Evolutionary conservation across 2,113 vertebrate species (phyloP).

Genomic region (Sylvia atricapilla): DNA sequence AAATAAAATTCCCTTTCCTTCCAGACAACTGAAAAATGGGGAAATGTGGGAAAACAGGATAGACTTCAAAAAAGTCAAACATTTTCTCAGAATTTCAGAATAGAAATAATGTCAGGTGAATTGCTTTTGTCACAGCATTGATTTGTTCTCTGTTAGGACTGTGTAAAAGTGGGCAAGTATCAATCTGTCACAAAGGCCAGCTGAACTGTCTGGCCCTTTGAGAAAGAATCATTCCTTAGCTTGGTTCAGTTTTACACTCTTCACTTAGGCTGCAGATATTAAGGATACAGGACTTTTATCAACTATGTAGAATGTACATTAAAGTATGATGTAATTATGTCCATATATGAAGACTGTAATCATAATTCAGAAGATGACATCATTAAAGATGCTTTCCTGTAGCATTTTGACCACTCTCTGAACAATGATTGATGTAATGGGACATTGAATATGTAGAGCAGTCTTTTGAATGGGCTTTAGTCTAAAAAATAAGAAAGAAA

Average conservation of each 20-base stretch:
- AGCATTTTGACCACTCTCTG: not conserved
- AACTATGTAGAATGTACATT: not conserved
- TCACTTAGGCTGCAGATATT: not conserved
- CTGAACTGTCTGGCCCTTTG: not conserved
- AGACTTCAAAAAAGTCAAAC: not conserved
- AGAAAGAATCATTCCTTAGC: not conserved
- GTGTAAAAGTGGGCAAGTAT: not conserved
- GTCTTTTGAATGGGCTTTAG: not conserved
- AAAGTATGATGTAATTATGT: not conserved
- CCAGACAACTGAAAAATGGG: not conserved
- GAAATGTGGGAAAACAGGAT: not conserved
- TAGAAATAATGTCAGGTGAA: not conserved
- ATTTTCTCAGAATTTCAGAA: not conserved
- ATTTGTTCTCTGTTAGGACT: not conserved
- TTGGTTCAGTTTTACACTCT: not conserved
- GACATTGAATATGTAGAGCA: not conserved
- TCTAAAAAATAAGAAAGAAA: not conserved
- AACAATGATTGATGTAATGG: not conserved
- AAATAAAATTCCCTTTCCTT: not conserved
- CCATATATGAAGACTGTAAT: not conserved
- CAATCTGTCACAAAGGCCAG: not conserved
- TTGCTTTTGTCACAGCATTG: not conserved
- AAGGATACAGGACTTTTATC: not conserved
- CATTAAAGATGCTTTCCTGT: not conserved
- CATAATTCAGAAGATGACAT: not conserved